Percentiles rank a stretch among this genome's conserved stretches.
Conservation (phyloP, 2,797 vertebrate genomes). For the Remorina albescens region DNA sequence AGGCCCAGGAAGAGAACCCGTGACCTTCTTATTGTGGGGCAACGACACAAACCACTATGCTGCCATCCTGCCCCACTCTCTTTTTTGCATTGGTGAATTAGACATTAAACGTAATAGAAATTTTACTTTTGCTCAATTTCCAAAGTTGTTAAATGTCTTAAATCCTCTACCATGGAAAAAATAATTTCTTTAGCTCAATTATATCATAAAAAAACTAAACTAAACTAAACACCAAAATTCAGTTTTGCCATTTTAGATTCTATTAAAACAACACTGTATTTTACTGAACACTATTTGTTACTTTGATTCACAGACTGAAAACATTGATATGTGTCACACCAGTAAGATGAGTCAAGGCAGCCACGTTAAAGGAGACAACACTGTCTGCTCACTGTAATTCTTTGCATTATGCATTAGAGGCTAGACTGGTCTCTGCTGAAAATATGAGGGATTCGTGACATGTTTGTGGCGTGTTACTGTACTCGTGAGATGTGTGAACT, state of each 20-base stretch:
- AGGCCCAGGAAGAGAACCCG: too few species aligned
- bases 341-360: slow-evolving; percentile 12
- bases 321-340: slow-evolving; percentile 29
- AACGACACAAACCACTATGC: too few species aligned
- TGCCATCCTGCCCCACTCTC: too few species aligned
- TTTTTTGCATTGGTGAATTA: too few species aligned
- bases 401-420: slow-evolving; percentile 54
- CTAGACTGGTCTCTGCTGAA: slow-evolving; percentile 56
- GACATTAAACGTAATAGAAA: slow-evolving; percentile 7
- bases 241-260: slow-evolving; percentile 29
- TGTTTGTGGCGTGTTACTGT: slow-evolving; percentile 61
- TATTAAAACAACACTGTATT: slow-evolving; percentile 64
- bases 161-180: slow-evolving; percentile 3
- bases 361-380: slow-evolving; percentile 1
- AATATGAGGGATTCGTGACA: slow-evolving; percentile 46
- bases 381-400: slow-evolving; percentile 44
- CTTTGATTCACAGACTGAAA: slow-evolving; percentile 53
- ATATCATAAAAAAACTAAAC: too few species aligned
- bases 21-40: too few species aligned
- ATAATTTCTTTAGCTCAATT: neutral
- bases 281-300: slow-evolving; percentile 28
- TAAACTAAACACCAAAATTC: too few species aligned
- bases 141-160: slow-evolving; percentile 15
- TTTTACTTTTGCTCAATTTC: slow-evolving; percentile 28
- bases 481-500: slow-evolving; percentile 82